A percentile compares a stretch with the other conserved stretches of the same genome.
These are phyloP conservation scores for Sylvia atricapilla DNA, from an alignment of 2,113 vertebrate genomes.

Conservation along the genomic window DNA sequence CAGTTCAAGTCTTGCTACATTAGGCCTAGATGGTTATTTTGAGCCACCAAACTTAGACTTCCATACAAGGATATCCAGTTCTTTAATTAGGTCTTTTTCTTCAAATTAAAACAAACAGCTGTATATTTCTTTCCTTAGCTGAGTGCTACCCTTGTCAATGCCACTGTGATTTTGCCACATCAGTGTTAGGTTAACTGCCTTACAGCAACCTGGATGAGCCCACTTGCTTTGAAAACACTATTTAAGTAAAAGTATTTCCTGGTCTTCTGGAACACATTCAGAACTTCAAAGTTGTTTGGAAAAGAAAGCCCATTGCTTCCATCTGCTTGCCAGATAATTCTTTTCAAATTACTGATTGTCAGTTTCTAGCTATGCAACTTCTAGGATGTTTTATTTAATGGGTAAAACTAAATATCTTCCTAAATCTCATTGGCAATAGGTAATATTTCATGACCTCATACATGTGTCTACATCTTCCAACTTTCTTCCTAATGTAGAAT, in stretches of 20 bases:
- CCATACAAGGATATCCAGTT: not conserved
- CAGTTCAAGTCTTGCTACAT: not conserved
- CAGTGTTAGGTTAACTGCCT: not conserved
- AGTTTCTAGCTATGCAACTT: slow-evolving; percentile 62
- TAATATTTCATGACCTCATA: slow-evolving; percentile 21
- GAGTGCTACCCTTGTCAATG: not conserved
- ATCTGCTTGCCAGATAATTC: slow-evolving; percentile 27
- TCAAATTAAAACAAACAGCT: not conserved
- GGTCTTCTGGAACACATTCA: not conserved
- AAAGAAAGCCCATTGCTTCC: slow-evolving; percentile 6
- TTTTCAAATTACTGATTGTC: slow-evolving; percentile 19
- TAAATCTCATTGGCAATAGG: slow-evolving; percentile 13
- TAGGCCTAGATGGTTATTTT: not conserved
- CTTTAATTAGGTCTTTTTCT: not conserved
- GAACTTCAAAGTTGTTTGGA: not conserved
- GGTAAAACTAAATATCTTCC: slow-evolving; percentile 33
- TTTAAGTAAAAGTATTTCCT: not conserved
- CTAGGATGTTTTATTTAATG: slow-evolving; percentile 42
- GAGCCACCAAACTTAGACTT: not conserved
- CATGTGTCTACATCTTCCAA: slow-evolving; percentile 33
- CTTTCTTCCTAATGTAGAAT: slow-evolving; percentile 38
- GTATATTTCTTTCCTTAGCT: not conserved
- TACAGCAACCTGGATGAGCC: not conserved
- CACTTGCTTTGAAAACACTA: not conserved
- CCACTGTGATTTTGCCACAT: slow-evolving; percentile 2